Evolutionary conservation across 2,888 invertebrate species (phyloP), one percentile per base, ranked within the genome.

Genomic region (Campaea margaritaria): DNA sequence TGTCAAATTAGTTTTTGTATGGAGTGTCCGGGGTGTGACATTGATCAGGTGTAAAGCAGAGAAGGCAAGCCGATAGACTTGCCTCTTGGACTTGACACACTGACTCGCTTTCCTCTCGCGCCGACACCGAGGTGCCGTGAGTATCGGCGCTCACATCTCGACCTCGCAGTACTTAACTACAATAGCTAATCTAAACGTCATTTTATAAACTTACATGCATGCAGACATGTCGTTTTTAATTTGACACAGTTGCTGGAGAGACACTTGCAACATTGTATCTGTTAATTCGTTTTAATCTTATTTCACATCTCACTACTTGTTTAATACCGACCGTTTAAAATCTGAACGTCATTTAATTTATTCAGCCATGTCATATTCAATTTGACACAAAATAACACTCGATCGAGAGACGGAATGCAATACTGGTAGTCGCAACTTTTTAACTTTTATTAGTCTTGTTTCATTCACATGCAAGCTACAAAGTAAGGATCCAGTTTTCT

Each of bases 21-120:
- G n/a, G n/a, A n/a, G n/a, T n/a, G n/a, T n/a, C n/a, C n/a, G n/a
- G n/a, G n/a, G n/a, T n/a, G n/a, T n/a, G n/a, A 72, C 72, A 67
- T 69, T 73, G 76, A 80, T 83, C 79, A 81, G 75, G 76, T 79
- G 79, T 70, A 73, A 74, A 71, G 69, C 68, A 74, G 78, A 78
- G 55, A 63, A 73, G 70, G 69, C n/a, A n/a, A n/a, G n/a, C 56
- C 51, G 65, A 66, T 70, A 67, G 65, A 68, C 71, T 72, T 73
- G 73, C 70, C 70, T 69, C 69, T 69, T 65, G 64, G 61, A 65
- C 75, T 61, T 90, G 93, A 91, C 93, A 93, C 81, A 93, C 92
- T 92, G 91, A 91, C 93, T 93, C 87, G 89, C 91, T 93, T 93
- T 93, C 91, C 87, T 85, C 73, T 74, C 62, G 69, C 62, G 69